Conservation (phyloP, 2,888 invertebrate species). For the Hemaris fuciformis region DNA sequence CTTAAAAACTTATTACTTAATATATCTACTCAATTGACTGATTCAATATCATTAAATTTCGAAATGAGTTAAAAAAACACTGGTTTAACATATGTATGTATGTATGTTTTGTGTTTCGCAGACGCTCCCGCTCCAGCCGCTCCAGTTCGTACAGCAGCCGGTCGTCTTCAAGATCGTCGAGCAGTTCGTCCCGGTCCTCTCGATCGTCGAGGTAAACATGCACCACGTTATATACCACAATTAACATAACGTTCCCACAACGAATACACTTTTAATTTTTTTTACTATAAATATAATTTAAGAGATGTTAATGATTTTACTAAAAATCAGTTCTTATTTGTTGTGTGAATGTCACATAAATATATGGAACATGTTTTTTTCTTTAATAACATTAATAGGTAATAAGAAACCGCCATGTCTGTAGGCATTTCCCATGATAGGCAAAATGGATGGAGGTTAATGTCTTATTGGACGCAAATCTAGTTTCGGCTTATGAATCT, state of each 20-base stretch:
- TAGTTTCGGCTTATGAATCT: too few relatives aligned
- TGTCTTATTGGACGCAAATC: too few relatives aligned
- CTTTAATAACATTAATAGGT: background rate
- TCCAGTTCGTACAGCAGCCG: constrained; percentile 81
- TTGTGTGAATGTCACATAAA: background rate
- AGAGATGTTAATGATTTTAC: background rate
- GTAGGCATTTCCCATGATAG: too few relatives aligned
- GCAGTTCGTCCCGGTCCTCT: constrained; percentile 72
- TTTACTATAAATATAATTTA: background rate
- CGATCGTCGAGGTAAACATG: constrained; percentile 71
- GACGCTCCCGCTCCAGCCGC: constrained; percentile 66
- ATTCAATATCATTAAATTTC: too few relatives aligned
- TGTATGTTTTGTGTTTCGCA: constrained; percentile 22
- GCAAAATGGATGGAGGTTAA: too few relatives aligned
- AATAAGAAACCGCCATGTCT: background rate
- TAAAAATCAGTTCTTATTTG: background rate
- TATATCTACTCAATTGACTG: too few relatives aligned
- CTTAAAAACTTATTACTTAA: too few relatives aligned
- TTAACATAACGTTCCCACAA: background rate
- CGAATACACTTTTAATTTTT: background rate
- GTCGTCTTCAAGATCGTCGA: constrained; percentile 68
- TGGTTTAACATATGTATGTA: background rate
- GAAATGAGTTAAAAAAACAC: too few relatives aligned
- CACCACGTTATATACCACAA: background rate
- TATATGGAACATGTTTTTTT: background rate